Conservation (phyloP, 1,140 invertebrate species). For the Rhyzopertha dominica region DNA sequence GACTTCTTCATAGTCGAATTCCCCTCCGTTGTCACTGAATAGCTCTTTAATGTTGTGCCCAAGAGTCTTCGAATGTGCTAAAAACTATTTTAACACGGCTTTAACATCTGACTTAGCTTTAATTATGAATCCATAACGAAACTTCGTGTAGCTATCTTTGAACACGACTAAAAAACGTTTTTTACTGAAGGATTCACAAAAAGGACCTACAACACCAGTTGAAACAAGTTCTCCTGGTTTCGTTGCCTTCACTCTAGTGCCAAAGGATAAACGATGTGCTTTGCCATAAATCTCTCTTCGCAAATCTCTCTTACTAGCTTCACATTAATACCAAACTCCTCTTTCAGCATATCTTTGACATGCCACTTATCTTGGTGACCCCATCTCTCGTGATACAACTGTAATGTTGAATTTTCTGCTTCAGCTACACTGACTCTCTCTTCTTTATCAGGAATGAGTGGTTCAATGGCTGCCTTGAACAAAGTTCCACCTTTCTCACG, state of each 20-base stretch:
- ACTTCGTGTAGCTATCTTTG: constrained; percentile 24
- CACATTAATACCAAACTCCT: constrained; percentile 25
- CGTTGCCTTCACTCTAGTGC: constrained; percentile 24
- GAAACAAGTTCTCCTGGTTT: constrained; percentile 34
- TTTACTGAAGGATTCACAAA: constrained; percentile 31
- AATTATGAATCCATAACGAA: constrained; percentile 33
- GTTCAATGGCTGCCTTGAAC: background rate
- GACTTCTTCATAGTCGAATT: constrained; percentile 38
- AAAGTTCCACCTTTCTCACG: background rate
- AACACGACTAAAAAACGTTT: constrained; percentile 32
- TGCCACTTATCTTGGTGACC: no score
- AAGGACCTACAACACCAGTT: constrained; percentile 36
- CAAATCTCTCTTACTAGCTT: constrained; percentile 28
- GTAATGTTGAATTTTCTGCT: background rate
- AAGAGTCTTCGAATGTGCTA: constrained; percentile 22
- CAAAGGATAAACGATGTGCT: constrained; percentile 36
- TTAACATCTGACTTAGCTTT: constrained; percentile 36
- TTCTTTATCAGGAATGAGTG: background rate
- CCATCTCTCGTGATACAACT: no score
- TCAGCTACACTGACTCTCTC: background rate
- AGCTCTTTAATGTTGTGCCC: no score
- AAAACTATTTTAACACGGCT: constrained; percentile 26
- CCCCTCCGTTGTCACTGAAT: constrained; percentile 35
- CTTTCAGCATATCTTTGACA: no score
- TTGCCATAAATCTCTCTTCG: constrained; percentile 37